phyloP scores from a whole-genome alignment of 2,113 vertebrate genomes.

The Corythaeola cristata region DNA sequence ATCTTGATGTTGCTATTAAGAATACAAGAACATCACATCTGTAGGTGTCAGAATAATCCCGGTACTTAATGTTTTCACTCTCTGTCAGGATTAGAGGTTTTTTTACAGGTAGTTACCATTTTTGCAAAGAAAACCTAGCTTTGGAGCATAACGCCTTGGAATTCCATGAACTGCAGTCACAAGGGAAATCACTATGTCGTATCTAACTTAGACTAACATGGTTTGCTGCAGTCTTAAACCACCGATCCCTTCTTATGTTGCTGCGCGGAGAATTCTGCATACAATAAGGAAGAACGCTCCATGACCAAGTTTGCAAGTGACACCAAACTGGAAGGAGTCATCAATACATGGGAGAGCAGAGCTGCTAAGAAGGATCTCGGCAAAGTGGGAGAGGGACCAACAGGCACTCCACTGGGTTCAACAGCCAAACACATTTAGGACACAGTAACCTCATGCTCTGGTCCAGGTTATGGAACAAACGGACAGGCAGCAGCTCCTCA shows the following conservation, averaged over 20 bases:
- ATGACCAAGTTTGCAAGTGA: background rate
- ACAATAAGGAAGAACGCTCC: background rate
- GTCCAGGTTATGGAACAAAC: background rate
- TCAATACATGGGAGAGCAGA: background rate
- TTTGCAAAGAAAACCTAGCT: background rate
- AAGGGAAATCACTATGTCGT: background rate
- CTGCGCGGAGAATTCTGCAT: background rate
- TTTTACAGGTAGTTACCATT: background rate
- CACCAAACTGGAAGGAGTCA: background rate
- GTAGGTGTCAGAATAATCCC: background rate
- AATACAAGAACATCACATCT: background rate
- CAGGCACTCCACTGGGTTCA: background rate
- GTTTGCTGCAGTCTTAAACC: background rate
- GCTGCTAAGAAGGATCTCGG: background rate
- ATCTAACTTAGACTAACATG: rapidly evolving
- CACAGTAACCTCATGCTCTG: background rate
- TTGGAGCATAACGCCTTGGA: background rate
- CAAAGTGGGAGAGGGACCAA: background rate
- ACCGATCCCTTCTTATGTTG: background rate
- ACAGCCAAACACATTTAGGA: background rate
- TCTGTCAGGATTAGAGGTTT: background rate
- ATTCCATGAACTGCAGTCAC: background rate
- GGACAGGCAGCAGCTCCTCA: background rate
- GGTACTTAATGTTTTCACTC: background rate
- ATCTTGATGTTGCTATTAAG: background rate